These are phyloP conservation scores for Tiliacea citrago DNA, from an alignment of 2,888 invertebrate species.

Conservation along the genomic window DNA sequence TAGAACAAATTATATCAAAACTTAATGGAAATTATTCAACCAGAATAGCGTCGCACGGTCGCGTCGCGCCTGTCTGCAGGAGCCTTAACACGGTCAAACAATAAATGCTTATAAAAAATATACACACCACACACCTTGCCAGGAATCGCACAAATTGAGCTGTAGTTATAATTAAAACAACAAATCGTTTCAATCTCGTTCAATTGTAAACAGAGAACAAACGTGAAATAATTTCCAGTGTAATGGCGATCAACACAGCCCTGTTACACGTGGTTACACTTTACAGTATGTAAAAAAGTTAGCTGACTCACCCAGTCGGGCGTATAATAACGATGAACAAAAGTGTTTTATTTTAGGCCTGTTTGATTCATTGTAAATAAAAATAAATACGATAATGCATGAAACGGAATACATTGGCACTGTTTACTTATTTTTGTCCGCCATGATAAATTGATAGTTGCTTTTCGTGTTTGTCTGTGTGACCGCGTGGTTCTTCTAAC, in stretches of 20 bases:
- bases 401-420: not conserved
- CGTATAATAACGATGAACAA: slow-evolving; percentile 66
- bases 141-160: slow-evolving; percentile 38
- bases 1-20: too few relatives aligned
- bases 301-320: slow-evolving; percentile 72
- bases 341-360: slow-evolving; percentile 68
- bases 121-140: slow-evolving; percentile 3
- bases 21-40: too few relatives aligned
- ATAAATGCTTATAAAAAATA: slow-evolving; percentile 7
- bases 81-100: not conserved
- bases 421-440: slow-evolving; percentile 5
- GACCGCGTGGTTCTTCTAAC: too few relatives aligned
- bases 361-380: slow-evolving; percentile 59
- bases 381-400: slow-evolving; percentile 51
- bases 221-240: slow-evolving; percentile 26
- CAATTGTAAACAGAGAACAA: slow-evolving; percentile 26
- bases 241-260: slow-evolving; percentile 60
- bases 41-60: too few relatives aligned
- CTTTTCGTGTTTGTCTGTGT: too few relatives aligned
- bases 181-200: slow-evolving; percentile 27
- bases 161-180: slow-evolving; percentile 35
- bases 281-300: slow-evolving; percentile 59
- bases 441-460: not conserved
- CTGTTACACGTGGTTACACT: slow-evolving; percentile 32
- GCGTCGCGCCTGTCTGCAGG: too few relatives aligned